Base-by-base conservation (phyloP, 2,113 vertebrate genomes). In the Catharus minimus region DNA sequence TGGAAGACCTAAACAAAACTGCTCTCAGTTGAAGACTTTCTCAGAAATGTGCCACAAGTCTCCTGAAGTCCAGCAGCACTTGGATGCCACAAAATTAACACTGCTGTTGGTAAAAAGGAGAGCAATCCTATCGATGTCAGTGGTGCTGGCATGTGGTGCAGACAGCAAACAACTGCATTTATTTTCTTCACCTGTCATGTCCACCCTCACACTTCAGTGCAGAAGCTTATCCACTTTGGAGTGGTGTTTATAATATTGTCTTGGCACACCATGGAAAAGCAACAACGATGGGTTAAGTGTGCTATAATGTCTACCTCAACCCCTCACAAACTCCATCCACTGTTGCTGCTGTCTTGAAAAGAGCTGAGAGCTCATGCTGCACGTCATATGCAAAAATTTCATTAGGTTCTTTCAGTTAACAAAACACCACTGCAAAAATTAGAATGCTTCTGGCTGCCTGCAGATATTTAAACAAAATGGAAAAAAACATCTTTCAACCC, bases 111-210 rank as follows among this genome's bases (percentile, higher is more conserved):
- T 28, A 57, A 74, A 88, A 84, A 71, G 3, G 2, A 15, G 15
- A 68, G 21, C 0, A 0, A 55, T n/a, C 22, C 50, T 43, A 28
- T 3, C 7, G 13, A 27, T 18, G 5, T 32, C 32, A 36, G 32
- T 8, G 28, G 11, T 32, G 30, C 16, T 58, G 60, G 30, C 44
- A 41, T 11, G 53, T 3, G 2, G 17, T 38, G 14, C 33, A 78
- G 24, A 50, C 16, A 55, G 23, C 32, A 71, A 62, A 71, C 21
- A 77, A 49, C 32, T 18, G 13, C 33, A 74, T 4, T 44, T 36
- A 57, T 57, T 57, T 65, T 36, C n/a, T 44, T 78, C 15, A 28
- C 43, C 62, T 82, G 38, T 38, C 1, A 1, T 4, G 18, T 71
- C 23, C 30, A 33, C 7, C 5, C 30, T 66, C 30, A 30, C 61